phyloP scores from a whole-genome alignment of 2,888 invertebrate species.

The Trachelus troglodyta region DNA sequence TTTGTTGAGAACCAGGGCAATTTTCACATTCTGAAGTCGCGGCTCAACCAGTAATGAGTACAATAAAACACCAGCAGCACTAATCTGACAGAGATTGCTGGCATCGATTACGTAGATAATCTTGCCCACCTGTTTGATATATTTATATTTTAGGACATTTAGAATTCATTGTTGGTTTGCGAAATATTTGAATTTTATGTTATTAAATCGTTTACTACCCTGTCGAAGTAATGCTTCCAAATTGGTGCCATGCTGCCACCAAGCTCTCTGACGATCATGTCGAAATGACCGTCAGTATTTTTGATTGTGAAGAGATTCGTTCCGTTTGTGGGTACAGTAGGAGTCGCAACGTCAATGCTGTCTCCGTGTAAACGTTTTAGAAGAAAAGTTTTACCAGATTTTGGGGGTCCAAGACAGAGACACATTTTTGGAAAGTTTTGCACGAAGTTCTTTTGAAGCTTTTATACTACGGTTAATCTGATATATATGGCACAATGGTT shows the following conservation, averaged over 20 bases:
- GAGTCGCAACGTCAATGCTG: constrained; percentile 80
- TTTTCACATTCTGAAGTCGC: constrained; percentile 74
- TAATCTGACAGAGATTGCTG: constrained; percentile 87
- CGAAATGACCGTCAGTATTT: constrained; percentile 68
- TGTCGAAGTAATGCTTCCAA: constrained; percentile 82
- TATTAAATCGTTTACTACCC: constrained; percentile 46
- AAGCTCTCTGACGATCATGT: constrained; percentile 76
- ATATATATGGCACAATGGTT: not conserved
- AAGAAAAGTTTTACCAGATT: constrained; percentile 85
- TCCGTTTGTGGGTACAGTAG: constrained; percentile 84
- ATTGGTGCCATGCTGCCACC: constrained; percentile 86
- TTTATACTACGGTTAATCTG: not conserved
- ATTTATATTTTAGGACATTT: not conserved
- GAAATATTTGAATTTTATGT: not conserved
- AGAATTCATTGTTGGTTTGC: not conserved
- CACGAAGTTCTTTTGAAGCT: not conserved
- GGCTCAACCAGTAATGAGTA: constrained; percentile 84
- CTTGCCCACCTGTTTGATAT: constrained; percentile 49
- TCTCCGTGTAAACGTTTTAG: constrained; percentile 80
- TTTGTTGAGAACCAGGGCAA: constrained; percentile 79
- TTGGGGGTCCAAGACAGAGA: constrained; percentile 82
- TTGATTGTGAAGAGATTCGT: constrained; percentile 79
- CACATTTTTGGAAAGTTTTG: constrained; percentile 56
- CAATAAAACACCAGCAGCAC: constrained; percentile 83
- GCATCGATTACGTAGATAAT: constrained; percentile 86